Percentiles rank a stretch among this genome's conserved stretches.
These are phyloP conservation scores for Prosopocoilus inquinatus DNA, from an alignment of 2,888 invertebrate genomes.

Conservation along the genomic window DNA sequence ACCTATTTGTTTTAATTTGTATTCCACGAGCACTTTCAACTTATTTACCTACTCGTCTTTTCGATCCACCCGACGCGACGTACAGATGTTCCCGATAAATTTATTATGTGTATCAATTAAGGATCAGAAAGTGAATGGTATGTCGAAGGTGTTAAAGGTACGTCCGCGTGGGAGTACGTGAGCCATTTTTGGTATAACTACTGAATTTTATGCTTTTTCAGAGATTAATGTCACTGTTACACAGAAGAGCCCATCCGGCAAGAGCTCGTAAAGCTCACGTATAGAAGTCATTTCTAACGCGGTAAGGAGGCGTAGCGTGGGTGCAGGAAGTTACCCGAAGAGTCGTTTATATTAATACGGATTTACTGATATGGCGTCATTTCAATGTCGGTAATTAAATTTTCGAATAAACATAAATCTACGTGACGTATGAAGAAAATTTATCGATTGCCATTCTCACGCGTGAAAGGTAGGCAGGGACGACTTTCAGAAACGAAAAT, in stretches of 20 bases:
- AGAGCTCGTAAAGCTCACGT: constrained; percentile 14
- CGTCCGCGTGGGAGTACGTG: constrained; percentile 3
- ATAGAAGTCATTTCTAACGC: constrained; percentile 12
- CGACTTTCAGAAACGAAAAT: too few relatives aligned
- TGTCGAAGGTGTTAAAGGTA: not conserved
- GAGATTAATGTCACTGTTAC: constrained; percentile 20
- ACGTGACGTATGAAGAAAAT: too few relatives aligned
- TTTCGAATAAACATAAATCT: constrained; percentile 5
- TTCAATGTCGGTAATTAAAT: constrained; percentile 20
- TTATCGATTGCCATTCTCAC: too few relatives aligned
- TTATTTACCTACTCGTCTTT: too few relatives aligned
- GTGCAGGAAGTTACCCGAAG: constrained; percentile 18
- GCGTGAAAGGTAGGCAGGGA: too few relatives aligned
- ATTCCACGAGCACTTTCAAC: too few relatives aligned
- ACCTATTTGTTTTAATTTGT: too few relatives aligned
- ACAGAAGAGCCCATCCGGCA: constrained; percentile 8
- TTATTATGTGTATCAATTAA: constrained; percentile 10
- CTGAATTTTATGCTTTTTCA: constrained; percentile 17
- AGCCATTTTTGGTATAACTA: constrained; percentile 18
- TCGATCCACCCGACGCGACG: too few relatives aligned
- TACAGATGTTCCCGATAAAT: too few relatives aligned
- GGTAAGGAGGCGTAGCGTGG: constrained; percentile 9
- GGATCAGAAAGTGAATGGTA: constrained; percentile 10
- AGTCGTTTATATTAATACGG: constrained; percentile 12
- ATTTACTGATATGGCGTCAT: constrained; percentile 18